Conservation (phyloP, 2,113 vertebrate species). For the Phaethornis superciliosus region DNA sequence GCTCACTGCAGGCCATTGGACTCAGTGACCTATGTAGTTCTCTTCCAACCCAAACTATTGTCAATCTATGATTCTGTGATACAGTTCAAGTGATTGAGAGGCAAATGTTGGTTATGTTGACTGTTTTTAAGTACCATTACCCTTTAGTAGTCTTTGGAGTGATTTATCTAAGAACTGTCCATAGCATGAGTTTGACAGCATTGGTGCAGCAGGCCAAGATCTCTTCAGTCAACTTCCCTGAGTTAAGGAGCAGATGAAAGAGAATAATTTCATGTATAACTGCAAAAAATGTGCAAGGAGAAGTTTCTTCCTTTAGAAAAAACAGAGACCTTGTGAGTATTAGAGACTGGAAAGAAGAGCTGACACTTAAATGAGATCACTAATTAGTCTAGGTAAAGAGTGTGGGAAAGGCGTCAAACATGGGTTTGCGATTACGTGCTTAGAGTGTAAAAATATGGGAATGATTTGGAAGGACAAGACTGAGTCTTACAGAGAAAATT, state of each 20-base stretch:
- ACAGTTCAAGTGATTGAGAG: not conserved
- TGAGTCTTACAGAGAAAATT: not conserved
- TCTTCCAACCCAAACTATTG: not conserved
- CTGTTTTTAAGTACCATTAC: not conserved
- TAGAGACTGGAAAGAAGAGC: not conserved
- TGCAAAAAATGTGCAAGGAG: not conserved
- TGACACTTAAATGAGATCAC: not conserved
- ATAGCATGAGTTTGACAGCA: not conserved
- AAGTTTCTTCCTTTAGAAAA: not conserved
- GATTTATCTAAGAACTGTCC: not conserved
- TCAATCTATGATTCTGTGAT: not conserved
- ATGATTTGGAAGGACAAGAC: not conserved
- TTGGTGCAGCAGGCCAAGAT: not conserved
- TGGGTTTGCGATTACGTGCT: not conserved
- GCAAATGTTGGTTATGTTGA: not conserved
- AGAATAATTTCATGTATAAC: not conserved
- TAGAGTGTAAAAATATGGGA: not conserved
- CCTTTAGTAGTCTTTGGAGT: not conserved
- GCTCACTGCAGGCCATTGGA: not conserved
- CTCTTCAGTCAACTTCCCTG: not conserved
- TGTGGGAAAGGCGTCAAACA: not conserved
- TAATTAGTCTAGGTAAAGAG: not conserved
- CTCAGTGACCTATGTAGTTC: not conserved
- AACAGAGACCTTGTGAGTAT: not conserved
- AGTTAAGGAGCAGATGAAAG: not conserved